Base-by-base conservation (phyloP, 2,888 invertebrate species). In the Brenthis daphne region DNA sequence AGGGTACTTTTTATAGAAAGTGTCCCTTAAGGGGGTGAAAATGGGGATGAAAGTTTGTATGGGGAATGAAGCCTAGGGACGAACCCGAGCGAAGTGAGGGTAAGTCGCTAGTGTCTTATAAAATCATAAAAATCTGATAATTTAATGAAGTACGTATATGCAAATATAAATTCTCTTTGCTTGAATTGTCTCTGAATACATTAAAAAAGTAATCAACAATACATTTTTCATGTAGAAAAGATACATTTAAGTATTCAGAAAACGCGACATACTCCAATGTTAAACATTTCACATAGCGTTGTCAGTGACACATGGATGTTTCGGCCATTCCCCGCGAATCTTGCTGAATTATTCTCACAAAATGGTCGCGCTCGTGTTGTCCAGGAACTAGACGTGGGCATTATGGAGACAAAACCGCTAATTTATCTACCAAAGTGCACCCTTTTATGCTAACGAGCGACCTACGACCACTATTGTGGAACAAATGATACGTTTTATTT, bases 301-400 rank as follows among this genome's bases (percentile, higher is more conserved):
- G 70, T 71, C 69, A 70, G 74, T 74, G 73, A 74, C 75, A 74
- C 76, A 74, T 76, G 78, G 82, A 77, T 77, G 76, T 76, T 77
- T 79, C 85, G 81, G 84, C 85, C 88, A 85, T 89, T 89, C 81
- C 83, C 87, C 81, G 86, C 84, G 88, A 85, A 83, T 86, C 87
- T 86, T 86, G 82, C 82, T 89, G 83, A 90, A 89, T 90, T 87
- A 87, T 89, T 87, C 76, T 82, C 81, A 77, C 86, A 85, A 86
- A 89, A 88, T 86, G 87, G 74, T 73, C 73, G 81, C 77, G 79
- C 73, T 74, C 79, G 24, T 72, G 71, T 69, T 77, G 68, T 70
- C 73, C 77, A 73, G 75, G 74, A 79, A 77, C 80, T 77, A 79
- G 78, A 82, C 79, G 79, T 76, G 76, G 78, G 77, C 80, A 77